Evolutionary conservation across 1,140 invertebrate species (phyloP).

Genomic region (Eumeta japonica): DNA sequence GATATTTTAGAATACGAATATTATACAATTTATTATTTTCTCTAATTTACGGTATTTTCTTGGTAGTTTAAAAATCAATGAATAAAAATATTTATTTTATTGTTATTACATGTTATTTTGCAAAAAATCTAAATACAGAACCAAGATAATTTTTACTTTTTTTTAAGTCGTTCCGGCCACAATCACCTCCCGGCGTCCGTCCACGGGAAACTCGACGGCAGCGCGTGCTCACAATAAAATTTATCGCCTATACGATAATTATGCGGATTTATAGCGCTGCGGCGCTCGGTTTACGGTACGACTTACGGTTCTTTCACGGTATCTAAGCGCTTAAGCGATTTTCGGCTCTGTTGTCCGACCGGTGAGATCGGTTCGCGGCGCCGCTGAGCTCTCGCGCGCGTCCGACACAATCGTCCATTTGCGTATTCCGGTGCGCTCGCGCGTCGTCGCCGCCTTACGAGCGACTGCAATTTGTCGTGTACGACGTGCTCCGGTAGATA

Average conservation of each 20-base stretch:
- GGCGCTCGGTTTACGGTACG: constrained; percentile 39
- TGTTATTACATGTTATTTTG: too few relatives aligned
- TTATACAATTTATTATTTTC: too few relatives aligned
- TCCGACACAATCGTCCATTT: constrained; percentile 33
- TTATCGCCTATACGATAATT: constrained; percentile 55
- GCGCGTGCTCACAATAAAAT: constrained; percentile 34
- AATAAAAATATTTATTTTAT: too few relatives aligned
- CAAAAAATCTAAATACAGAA: too few relatives aligned
- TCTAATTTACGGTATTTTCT: too few relatives aligned
- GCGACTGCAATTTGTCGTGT: constrained; percentile 48
- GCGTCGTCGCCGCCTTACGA: constrained; percentile 38
- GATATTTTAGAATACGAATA: constrained; percentile 4
- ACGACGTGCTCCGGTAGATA: constrained; percentile 48
- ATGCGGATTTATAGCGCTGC: constrained; percentile 49
- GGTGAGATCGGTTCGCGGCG: constrained; percentile 23
- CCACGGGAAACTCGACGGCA: too few relatives aligned
- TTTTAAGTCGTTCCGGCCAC: too few relatives aligned
- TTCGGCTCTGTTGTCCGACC: constrained; percentile 31
- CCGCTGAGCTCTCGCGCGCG: constrained; percentile 10
- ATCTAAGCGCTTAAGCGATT: constrained; percentile 26
- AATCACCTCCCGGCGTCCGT: too few relatives aligned
- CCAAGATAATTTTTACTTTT: too few relatives aligned
- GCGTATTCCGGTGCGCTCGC: constrained; percentile 28
- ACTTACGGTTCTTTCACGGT: constrained; percentile 41
- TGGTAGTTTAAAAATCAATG: too few relatives aligned